These are phyloP conservation scores for Teleiodes luculella DNA, from an alignment of 2,888 invertebrate species.

Conservation along the genomic window DNA sequence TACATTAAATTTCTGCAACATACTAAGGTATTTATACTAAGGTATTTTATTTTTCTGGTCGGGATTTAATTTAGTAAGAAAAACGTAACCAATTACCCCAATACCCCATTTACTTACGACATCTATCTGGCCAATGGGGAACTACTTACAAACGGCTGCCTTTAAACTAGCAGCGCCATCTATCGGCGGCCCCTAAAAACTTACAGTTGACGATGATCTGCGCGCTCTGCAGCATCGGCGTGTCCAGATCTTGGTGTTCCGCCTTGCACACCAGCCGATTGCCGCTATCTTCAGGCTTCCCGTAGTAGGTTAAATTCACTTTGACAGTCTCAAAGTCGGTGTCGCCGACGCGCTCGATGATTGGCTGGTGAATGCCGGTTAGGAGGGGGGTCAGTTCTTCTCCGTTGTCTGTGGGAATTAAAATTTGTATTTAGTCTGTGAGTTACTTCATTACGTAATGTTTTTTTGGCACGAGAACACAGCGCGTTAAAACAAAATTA, in stretches of 20 bases:
- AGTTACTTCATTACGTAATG: too few relatives aligned
- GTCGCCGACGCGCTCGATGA: constrained; percentile 67
- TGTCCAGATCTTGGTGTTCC: constrained; percentile 80
- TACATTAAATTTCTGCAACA: too few relatives aligned
- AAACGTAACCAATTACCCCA: too few relatives aligned
- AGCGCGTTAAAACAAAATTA: too few relatives aligned
- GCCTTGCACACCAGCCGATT: constrained; percentile 82
- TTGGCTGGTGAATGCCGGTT: constrained; percentile 76
- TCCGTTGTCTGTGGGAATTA: too few relatives aligned
- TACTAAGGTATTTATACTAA: too few relatives aligned
- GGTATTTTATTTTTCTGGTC: too few relatives aligned
- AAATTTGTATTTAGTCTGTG: too few relatives aligned
- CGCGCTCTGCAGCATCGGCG: constrained; percentile 42
- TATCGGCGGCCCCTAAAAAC: too few relatives aligned
- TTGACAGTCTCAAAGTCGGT: constrained; percentile 80
- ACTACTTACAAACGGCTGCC: background rate
- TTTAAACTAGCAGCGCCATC: background rate
- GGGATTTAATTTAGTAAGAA: too few relatives aligned
- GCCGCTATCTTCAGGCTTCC: constrained; percentile 82
- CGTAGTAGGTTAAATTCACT: constrained; percentile 81
- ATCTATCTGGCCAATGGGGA: background rate
- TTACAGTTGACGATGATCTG: constrained; percentile 61
- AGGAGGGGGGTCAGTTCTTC: constrained; percentile 81
- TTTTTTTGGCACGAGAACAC: too few relatives aligned
- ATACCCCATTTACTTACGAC: too few relatives aligned